Evolutionary conservation across 2,888 invertebrate genomes (phyloP), one percentile per base, ranked within the genome.

Genomic region (Hydroisotoma schaefferi): DNA sequence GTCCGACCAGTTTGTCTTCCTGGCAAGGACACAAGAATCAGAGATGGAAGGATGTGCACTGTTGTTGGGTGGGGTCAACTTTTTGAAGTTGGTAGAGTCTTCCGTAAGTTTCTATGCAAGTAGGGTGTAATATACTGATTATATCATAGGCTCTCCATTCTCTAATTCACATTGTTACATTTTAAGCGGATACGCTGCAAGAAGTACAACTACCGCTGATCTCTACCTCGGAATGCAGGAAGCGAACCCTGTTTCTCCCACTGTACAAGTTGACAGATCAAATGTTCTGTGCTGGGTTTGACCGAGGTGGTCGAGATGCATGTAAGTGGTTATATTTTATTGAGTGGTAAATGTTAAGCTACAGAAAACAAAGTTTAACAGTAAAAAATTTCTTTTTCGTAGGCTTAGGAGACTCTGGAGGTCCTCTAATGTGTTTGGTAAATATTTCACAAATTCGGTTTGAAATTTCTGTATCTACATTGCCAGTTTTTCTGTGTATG

Each of bases 221-320:
- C 70, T 87, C 87, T 57, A 87, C 87, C 4, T 82, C 82, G 54
- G 88, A 88, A 75, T 89, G 88, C 73, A 81, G 87, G 25, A 85
- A 85, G 51, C 81, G 86, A 69, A 89, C 88, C 23, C 77, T 87
- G 0, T 84, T 87, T 73, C 78, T 88, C 69, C 87, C 88, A 18
- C 78, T 88, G 51, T 88, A 88, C 76, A 83, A 84, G 72, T 84
- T 88, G 58, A 88, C 88, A 0, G 86, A 87, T 57, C 85, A 88
- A 75, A 88, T 88, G 88, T 85, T 88, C 77, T 89, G 89, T 75
- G 88, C 88, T 51, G 89, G 88, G 22, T 85, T 84, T 73, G 87
- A 88, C 74, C 81, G 87, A 64, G 88, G 88, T 48, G 88, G 88
- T 0, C 80, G 87, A 40, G 89, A 89, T 76, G 88, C 88, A 1